Evolutionary conservation across 2,797 vertebrate species (phyloP), one percentile per base, ranked within the genome.

Genomic region (Loris lydekkerianus): DNA sequence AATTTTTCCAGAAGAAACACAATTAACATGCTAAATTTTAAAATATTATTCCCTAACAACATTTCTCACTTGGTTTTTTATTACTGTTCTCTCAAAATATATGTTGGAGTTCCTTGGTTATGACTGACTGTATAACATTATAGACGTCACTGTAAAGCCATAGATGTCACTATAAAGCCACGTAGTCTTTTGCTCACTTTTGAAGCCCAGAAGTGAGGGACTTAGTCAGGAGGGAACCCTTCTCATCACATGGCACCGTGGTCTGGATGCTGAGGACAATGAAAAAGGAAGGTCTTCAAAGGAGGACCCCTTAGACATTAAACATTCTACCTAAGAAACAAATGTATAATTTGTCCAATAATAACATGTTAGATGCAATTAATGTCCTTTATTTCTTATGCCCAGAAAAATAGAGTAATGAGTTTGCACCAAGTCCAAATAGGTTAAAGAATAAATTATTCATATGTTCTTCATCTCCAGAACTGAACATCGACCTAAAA

Each of bases 371-470:
- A 84, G 34, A 63, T 81, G 86, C n/a, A 93, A 69, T 85, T 84
- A 75, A 61, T 5, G 21, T 56, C 69, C 18, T 73, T 77, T 75
- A 91, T 88, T 85, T 95, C 73, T 80, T 89, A 93, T 84, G 15
- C 34, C 29, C 40, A 46, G 10, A 61, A 61, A 86, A 58, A 31
- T 72, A 29, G 6, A 91, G 37, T 61, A 56, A 63, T 86, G 13
- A 81, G 10, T 69, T 86, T 75, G 18, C 31, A 58, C 25, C 25
- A 70, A 88, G 60, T 49, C 5, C 91, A 29, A 31, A 46, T 65
- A 90, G 23, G 43, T 86, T 86, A 10, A 78, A 95, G 84, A 69
- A 56, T 25, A 78, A 91, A 86, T 89, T 53, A 84, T 37, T 75
- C 56, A 46, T 88, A 61, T 9, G 65, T 65, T 25, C 31, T 86